Conservation (phyloP, 37 sponge, comb jelly and placozoan species). For the Halisarca cf. caerulea region DNA sequence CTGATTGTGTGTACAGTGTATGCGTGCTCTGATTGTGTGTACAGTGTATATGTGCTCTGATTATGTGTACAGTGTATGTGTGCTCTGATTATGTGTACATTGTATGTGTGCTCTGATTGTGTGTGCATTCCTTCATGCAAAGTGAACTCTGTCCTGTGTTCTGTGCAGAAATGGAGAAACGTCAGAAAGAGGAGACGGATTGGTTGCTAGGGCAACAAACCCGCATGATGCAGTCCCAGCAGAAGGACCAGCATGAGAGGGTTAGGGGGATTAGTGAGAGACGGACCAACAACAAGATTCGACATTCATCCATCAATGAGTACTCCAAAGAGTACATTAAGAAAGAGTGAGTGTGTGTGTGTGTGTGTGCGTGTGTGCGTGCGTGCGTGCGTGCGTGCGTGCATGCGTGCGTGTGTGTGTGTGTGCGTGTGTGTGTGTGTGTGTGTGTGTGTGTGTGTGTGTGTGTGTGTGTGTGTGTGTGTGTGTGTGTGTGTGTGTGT, state of each 20-base stretch:
- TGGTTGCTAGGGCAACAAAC: slow-evolving; percentile 39
- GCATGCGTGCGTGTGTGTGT: background rate
- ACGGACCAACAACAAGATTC: slow-evolving; percentile 1
- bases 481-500: background rate
- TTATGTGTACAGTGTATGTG: too few relatives aligned
- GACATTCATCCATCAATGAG: slow-evolving; percentile 53
- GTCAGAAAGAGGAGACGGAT: slow-evolving; percentile 32
- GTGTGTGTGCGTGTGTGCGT: background rate
- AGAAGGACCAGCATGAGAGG: slow-evolving; percentile 59
- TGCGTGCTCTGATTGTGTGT: too few relatives aligned
- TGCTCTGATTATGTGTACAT: too few relatives aligned
- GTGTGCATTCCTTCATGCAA: too few relatives aligned
- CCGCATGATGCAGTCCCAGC: slow-evolving; percentile 13
- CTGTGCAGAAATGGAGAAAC: slow-evolving; percentile 41
- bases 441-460: background rate
- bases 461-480: background rate
- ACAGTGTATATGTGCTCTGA: too few relatives aligned
- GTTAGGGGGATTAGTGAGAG: slow-evolving; percentile 30
- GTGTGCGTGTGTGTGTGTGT: background rate
- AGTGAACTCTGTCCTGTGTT: too few relatives aligned
- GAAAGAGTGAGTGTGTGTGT: slow-evolving; percentile 43
- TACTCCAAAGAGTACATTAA: slow-evolving; percentile 52
- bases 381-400: background rate
- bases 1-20: too few relatives aligned
- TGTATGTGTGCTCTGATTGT: too few relatives aligned